Evolutionary conservation across 2,797 vertebrate genomes (phyloP), one percentile per base, ranked within the genome.

Genomic region (Eremophila alpestris): DNA sequence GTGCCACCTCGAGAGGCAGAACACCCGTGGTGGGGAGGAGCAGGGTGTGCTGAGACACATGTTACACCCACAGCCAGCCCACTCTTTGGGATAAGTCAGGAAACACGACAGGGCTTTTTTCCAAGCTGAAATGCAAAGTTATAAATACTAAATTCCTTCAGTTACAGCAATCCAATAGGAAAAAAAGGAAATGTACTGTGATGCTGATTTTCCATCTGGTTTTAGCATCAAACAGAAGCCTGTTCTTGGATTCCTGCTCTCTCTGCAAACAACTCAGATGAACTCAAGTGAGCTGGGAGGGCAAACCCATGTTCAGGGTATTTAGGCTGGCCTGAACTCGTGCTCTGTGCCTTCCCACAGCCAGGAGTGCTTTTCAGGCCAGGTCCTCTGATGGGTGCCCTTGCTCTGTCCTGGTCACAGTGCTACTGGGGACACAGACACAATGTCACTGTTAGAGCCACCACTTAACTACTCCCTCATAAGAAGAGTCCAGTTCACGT

Each of bases 221-320:
- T 80, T 81, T 45, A 78, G 54, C 13, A 11, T 59, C 41, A 48
- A 85, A 51, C 26, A 90, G 68, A 70, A 74, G 60, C 56, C 41
- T 12, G 3, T 58, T 59, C 49, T 56, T 23, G 38, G 49, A 45
- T 52, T 79, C n/a, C 55, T 64, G 59, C 13, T 77, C 2, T 1
- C 49, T 56, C 46, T 78, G 36, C 67, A 76, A 86, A 41, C 18
- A 23, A 34, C 19, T 64, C 40, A 11, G 63, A 34, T 48, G 27
- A 0, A 3, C 19, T 48, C 0, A 0, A 34, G 43, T 5, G 27
- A 51, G 11, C 1, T 13, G 21, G 45, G 52, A 81, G 63, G 17
- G 20, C 71, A 79, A 56, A 52, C 5, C 8, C 27, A 5, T 0
- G 1, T 13, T 36, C 2, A 3, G 3, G 48, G 62, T 13, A 32